Conservation (phyloP, 2,888 invertebrate species). For the Cheilosia soror region DNA sequence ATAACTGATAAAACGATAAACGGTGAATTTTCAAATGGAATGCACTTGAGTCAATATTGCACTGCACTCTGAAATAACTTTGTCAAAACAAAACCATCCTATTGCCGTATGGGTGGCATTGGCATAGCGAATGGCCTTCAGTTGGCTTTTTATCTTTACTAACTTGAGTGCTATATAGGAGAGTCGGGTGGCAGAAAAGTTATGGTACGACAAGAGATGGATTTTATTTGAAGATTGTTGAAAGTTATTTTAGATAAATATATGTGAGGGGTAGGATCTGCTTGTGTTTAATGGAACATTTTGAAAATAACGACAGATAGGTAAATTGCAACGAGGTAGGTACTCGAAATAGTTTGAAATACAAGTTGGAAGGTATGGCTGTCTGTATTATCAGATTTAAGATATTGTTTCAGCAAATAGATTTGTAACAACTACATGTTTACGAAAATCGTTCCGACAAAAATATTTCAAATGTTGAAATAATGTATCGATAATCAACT, state of each 20-base stretch:
- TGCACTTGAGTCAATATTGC: constrained; percentile 74
- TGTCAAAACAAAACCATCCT: constrained; percentile 59
- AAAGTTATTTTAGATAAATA: neutral
- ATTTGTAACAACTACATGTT: no score
- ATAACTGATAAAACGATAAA: constrained; percentile 63
- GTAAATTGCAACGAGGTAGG: neutral
- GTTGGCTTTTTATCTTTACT: constrained; percentile 18
- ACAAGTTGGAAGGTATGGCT: no score
- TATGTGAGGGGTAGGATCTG: neutral
- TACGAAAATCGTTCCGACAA: no score
- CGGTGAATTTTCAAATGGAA: constrained; percentile 68
- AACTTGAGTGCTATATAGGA: neutral
- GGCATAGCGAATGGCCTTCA: neutral
- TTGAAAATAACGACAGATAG: constrained; percentile 11
- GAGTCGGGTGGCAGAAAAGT: neutral
- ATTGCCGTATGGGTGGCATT: neutral
- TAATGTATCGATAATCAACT: no score
- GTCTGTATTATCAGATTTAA: no score
- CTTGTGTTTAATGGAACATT: neutral
- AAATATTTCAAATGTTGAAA: no score
- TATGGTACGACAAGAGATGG: constrained; percentile 4
- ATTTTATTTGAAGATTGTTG: constrained; percentile 15
- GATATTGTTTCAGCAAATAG: no score
- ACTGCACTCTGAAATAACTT: constrained; percentile 63
- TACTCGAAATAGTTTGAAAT: neutral